Evolutionary conservation across 1,140 invertebrate genomes (phyloP), one percentile per base, ranked within the genome.

Genomic region (Procambarus clarkii): DNA sequence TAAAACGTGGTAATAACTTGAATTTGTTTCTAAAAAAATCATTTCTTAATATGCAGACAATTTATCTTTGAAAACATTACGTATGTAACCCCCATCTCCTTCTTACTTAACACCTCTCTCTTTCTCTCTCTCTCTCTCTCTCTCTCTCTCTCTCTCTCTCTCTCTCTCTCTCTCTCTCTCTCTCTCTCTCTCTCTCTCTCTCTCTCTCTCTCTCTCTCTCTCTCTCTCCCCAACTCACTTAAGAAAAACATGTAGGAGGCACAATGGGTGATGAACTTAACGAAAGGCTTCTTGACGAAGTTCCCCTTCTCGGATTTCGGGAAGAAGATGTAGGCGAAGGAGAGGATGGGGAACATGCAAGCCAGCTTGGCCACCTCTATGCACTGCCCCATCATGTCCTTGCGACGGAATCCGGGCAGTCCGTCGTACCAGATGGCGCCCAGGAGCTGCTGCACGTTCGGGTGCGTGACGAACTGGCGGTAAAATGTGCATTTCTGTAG

Each of bases 401-500:
- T 97, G 88, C 98, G 95, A 78, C 97, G 96, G 94, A 98, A 98
- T 5, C 97, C 97, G 0, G 98, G 98, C 8, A 98, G 94, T 48
- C 98, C 98, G 94, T 98, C 97, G 94, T 98, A 98, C 98, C 98
- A 99, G 93, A 98, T 98, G 45, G 97, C 96, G 11, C 97, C 98
- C 50, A 99, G 94, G 58, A 98, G 94, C 94, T 98, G 98, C 94
- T 99, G 98, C 34, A 98, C 98, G 94, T 97, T 98, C 0, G 98
- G 97, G 95, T 99, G 98, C 9, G 98, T 97, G 64, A 99, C 98
- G 94, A 99, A 99, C 97, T 98, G 94, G 3, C 3, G 80, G 21
- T 9, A n/a, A n/a, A n/a, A n/a, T n/a, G n/a, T n/a, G n/a, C n/a
- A n/a, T n/a, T n/a, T n/a, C n/a, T n/a, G n/a, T n/a, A n/a, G n/a